Evolutionary conservation across 1,140 invertebrate genomes (phyloP).

Genomic region (Ruditapes philippinarum): DNA sequence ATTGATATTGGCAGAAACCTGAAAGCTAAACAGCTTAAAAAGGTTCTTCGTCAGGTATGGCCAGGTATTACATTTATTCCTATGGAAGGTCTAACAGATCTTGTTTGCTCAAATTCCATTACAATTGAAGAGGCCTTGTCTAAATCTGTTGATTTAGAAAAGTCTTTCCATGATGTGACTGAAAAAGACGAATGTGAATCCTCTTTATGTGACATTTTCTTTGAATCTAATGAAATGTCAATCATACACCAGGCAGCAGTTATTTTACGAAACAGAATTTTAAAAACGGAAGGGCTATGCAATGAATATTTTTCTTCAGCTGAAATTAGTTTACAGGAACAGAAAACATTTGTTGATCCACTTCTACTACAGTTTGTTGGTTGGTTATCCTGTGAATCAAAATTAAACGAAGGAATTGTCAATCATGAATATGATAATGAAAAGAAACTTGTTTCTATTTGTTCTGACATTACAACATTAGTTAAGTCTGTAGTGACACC

Average conservation of each 20-base stretch:
- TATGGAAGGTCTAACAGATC: neutral
- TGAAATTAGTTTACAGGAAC: neutral
- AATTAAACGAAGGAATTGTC: neutral
- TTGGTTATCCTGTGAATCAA: neutral
- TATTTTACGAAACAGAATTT: neutral
- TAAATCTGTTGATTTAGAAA: neutral
- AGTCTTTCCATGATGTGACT: neutral
- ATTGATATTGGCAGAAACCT: neutral
- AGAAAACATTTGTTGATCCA: neutral
- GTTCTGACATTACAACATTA: neutral
- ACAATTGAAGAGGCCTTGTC: neutral
- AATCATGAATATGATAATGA: too few relatives aligned
- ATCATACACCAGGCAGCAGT: neutral
- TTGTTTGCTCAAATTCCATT: neutral
- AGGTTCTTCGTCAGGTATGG: neutral
- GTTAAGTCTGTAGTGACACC: constrained; percentile 21
- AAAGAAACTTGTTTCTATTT: neutral
- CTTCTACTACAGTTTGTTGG: neutral
- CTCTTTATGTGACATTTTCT: neutral
- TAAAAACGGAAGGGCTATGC: neutral
- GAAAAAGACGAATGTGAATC: neutral
- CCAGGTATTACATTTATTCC: neutral
- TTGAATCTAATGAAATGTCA: neutral
- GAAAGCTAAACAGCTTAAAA: neutral
- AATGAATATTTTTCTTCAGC: neutral